Percentiles rank a stretch among this genome's conserved stretches.
Conservation (phyloP, 2,113 vertebrate genomes). For the Anolis sagrei region DNA sequence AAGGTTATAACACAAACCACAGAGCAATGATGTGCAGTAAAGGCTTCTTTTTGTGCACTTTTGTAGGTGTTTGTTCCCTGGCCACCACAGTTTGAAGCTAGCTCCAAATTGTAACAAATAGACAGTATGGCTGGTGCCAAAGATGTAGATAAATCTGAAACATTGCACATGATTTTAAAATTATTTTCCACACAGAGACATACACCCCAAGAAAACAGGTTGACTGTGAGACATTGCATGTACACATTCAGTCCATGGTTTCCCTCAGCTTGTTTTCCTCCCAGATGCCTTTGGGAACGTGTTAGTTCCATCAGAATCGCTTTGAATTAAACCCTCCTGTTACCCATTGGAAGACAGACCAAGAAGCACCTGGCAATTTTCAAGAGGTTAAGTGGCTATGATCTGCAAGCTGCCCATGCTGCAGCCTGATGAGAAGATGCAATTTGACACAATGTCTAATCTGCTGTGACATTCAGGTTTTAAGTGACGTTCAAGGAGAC, state of each 20-base stretch:
- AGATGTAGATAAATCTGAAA: conserved; percentile 30
- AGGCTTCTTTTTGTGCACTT: too few species aligned
- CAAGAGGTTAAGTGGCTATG: conserved; percentile 67
- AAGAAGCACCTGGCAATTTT: conserved; percentile 65
- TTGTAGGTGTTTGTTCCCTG: too few species aligned
- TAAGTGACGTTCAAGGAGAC: conserved; percentile 82
- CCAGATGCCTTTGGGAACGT: conserved; percentile 61
- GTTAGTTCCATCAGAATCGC: conserved; percentile 63
- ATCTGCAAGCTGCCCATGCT: conserved; percentile 52
- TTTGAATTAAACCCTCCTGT: conserved; percentile 64
- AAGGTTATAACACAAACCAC: too few species aligned
- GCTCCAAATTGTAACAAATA: too few species aligned
- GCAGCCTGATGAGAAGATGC: conserved; percentile 61
- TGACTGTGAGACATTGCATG: conserved; percentile 61
- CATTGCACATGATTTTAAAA: neutral
- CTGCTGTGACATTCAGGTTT: conserved; percentile 80
- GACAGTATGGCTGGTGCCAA: neutral
- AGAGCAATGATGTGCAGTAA: too few species aligned
- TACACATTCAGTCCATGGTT: conserved; percentile 49
- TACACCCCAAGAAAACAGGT: conserved; percentile 54
- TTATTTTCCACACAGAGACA: conserved; percentile 41
- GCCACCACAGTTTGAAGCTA: too few species aligned
- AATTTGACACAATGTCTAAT: conserved; percentile 74
- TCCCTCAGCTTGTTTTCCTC: conserved; percentile 58
- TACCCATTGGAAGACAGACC: conserved; percentile 49